Evolutionary conservation across 2,888 invertebrate genomes (phyloP), one percentile per base, ranked within the genome.

Genomic region (Drosophila flavopinicola): DNA sequence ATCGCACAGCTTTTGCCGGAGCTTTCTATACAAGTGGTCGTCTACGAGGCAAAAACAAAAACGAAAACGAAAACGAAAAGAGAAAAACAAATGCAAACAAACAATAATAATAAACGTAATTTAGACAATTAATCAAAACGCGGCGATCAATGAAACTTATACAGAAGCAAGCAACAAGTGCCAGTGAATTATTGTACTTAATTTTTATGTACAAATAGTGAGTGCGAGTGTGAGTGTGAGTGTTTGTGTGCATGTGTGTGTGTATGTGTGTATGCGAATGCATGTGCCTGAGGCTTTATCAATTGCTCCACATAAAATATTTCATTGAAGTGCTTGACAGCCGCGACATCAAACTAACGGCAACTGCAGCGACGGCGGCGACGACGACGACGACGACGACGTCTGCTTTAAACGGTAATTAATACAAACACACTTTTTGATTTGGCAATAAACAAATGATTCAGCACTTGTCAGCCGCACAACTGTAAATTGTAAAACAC

Each of bases 101-200:
- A 74, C 59, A 87, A 74, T 64, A 68, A 71, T 72, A 79, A 78
- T 66, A 73, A 86, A 72, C 68, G 75, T 74, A 75, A 84, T 85
- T 85, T 68, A 80, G 78, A 87, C 83, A 83, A 87, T 83, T 83
- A 80, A 83, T 87, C 78, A 87, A 83, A 78, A 75, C 82, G 83
- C 83, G 83, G 63, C 87, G 82, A 80, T 83, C 73, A 85, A 87
- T 78, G 82, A 85, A 79, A 77, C 79, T 71, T 75, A 71, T 60
- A 56, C 53, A 63, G 58, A 60, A 57, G 15, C 20, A 51, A 70
- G 64, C 71, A 78, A 75, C 75, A 75, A 85, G 85, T 87, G 87
- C 66, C 86, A 85, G 85, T 83, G 78, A 85, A 83, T 80, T 85
- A 82, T 87, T 83, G 83, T 83, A 87, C 83, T 83, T 83, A 83